phyloP scores from a whole-genome alignment of 1,140 invertebrate species.

The Chironomus striatipennis region DNA sequence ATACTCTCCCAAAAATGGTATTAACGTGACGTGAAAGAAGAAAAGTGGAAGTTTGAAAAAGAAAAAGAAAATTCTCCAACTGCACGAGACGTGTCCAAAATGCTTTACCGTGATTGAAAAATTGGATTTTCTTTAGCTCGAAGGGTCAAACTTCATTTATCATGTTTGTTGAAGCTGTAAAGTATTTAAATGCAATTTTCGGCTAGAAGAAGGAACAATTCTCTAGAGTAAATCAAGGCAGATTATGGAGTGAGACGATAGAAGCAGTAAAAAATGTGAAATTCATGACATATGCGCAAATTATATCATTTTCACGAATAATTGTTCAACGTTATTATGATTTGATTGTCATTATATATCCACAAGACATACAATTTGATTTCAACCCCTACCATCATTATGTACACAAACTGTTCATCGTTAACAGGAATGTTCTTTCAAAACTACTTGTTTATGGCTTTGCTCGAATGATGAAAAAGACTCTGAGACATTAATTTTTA shows the following conservation, averaged over 20 bases:
- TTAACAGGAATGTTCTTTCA: background rate
- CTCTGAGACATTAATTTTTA: conserved; percentile 22
- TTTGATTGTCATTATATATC: conserved; percentile 18
- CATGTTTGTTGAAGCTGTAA: background rate
- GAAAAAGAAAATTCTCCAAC: too few relatives aligned
- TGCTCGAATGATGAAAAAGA: background rate
- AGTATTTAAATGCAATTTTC: conserved; percentile 11
- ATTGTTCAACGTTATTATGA: too few relatives aligned
- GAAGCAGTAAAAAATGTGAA: background rate
- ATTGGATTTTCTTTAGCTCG: background rate
- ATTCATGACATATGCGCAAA: conserved; percentile 22
- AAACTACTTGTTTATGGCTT: background rate
- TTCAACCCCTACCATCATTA: background rate
- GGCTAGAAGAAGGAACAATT: background rate
- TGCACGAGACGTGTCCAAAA: background rate
- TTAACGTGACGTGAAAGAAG: background rate
- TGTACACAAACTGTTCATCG: background rate
- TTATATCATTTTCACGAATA: conserved; percentile 20
- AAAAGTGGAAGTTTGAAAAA: too few relatives aligned
- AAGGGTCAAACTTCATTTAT: conserved; percentile 13
- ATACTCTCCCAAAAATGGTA: background rate
- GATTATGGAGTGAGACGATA: background rate
- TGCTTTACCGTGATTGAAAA: background rate
- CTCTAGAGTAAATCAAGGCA: background rate
- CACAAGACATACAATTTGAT: too few relatives aligned